Percentiles rank a stretch among this genome's conserved stretches.
phyloP scores from a whole-genome alignment of 2,888 invertebrate species.

The Calliphora vomitoria region DNA sequence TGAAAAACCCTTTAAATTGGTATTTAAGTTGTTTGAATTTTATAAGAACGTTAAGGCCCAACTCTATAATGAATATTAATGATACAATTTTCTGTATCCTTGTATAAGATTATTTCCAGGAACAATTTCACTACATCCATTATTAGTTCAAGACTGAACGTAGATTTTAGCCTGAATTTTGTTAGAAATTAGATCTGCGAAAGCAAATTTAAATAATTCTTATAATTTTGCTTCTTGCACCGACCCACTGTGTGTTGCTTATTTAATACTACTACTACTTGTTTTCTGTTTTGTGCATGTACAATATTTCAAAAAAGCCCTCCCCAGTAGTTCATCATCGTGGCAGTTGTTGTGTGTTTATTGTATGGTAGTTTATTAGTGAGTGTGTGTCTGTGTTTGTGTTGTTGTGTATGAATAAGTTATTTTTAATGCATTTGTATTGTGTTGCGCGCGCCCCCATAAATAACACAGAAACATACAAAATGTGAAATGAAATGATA shows the following conservation, averaged over 20 bases:
- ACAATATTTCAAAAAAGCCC: conserved; percentile 60
- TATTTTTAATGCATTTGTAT: conserved; percentile 63
- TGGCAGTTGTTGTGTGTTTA: conserved; percentile 32
- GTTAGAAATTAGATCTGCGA: too few species aligned
- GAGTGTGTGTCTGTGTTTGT: conserved; percentile 22
- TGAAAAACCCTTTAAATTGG: too few species aligned
- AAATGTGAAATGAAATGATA: conserved; percentile 70
- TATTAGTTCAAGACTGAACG: too few species aligned
- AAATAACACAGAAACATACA: conserved; percentile 76
- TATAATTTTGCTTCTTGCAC: background rate
- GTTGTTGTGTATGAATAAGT: conserved; percentile 40
- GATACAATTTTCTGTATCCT: too few species aligned
- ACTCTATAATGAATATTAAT: too few species aligned
- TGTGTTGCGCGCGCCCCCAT: conserved; percentile 73
- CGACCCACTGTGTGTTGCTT: conserved; percentile 49
- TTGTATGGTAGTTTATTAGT: conserved; percentile 16
- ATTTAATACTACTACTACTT: conserved; percentile 66
- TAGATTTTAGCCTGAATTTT: too few species aligned
- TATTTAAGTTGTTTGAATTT: too few species aligned
- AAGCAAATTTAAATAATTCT: background rate
- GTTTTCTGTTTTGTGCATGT: conserved; percentile 39
- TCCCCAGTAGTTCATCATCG: conserved; percentile 64
- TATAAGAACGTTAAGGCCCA: too few species aligned
- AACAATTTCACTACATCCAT: too few species aligned
- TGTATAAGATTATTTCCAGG: too few species aligned